phyloP scores from a whole-genome alignment of 2,888 invertebrate species.

The Drosophila leonis region DNA sequence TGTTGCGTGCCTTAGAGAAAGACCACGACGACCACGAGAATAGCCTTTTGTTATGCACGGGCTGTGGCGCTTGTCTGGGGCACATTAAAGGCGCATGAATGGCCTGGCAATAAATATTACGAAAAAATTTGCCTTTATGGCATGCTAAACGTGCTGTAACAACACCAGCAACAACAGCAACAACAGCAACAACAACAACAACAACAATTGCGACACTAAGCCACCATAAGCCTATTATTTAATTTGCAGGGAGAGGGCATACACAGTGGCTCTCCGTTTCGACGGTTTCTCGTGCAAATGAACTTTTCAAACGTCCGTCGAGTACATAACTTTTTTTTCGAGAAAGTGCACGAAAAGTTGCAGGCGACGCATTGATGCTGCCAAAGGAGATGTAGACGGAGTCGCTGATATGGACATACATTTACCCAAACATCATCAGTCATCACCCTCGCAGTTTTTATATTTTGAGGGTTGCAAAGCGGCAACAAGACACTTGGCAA shows the following conservation, averaged over 20 bases:
- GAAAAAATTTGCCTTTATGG: slow-evolving; percentile 76
- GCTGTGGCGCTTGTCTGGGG: slow-evolving; percentile 79
- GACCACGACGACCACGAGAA: slow-evolving; percentile 35
- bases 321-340: slow-evolving; percentile 55
- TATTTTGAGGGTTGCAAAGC: slow-evolving; percentile 73
- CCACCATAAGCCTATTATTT: slow-evolving; percentile 79
- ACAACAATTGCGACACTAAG: slow-evolving; percentile 74
- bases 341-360: slow-evolving; percentile 56
- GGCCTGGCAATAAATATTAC: slow-evolving; percentile 79
- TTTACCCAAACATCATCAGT: slow-evolving; percentile 76
- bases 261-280: neutral
- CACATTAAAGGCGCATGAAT: slow-evolving; percentile 80
- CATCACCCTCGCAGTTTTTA: slow-evolving; percentile 75
- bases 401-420: slow-evolving; percentile 16
- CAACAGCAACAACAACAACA: slow-evolving; percentile 24
- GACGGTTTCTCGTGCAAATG: slow-evolving; percentile 61
- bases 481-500: slow-evolving; percentile 51
- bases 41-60: slow-evolving; percentile 76
- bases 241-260: slow-evolving; percentile 54
- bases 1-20: slow-evolving; percentile 37
- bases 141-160: slow-evolving; percentile 72
- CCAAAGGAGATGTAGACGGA: slow-evolving; percentile 3
- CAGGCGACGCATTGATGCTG: slow-evolving; percentile 36
- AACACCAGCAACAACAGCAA: slow-evolving; percentile 10
- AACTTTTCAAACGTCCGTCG: slow-evolving; percentile 71